phyloP scores from a whole-genome alignment of 2,797 vertebrate species.

The Gorsachius magnificus region DNA sequence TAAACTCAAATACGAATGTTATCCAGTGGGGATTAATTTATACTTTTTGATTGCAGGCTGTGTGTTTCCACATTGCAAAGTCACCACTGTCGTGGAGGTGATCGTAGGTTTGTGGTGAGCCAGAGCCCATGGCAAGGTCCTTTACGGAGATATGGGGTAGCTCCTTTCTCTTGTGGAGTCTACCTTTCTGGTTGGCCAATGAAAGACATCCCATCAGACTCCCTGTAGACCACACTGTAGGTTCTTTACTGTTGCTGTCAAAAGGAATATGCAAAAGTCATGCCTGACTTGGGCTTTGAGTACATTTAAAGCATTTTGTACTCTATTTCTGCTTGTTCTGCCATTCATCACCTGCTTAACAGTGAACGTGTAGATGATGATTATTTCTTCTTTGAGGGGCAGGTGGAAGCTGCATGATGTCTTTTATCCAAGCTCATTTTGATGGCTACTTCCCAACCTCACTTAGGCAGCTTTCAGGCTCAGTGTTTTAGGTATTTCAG shows the following conservation, averaged over 20 bases:
- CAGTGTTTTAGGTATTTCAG: background rate
- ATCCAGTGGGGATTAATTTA: background rate
- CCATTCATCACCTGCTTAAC: background rate
- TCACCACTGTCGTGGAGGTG: background rate
- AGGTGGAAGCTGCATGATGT: background rate
- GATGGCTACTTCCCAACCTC: background rate
- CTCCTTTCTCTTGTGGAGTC: background rate
- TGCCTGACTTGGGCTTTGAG: background rate
- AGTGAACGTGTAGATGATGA: background rate
- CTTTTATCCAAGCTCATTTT: background rate
- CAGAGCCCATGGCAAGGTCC: background rate
- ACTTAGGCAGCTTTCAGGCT: background rate
- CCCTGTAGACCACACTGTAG: background rate
- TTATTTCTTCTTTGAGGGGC: background rate
- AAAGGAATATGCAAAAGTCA: background rate
- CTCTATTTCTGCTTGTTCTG: background rate
- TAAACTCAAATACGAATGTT: background rate
- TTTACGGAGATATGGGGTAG: background rate
- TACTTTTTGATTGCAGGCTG: background rate
- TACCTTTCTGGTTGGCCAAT: background rate
- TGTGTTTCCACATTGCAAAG: background rate
- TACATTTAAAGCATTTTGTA: background rate
- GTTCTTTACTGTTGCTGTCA: background rate
- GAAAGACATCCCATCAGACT: background rate
- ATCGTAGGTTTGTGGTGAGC: background rate